These are phyloP conservation scores for Proterorhinus semilunaris DNA, from an alignment of 2,113 vertebrate species.

Conservation along the genomic window DNA sequence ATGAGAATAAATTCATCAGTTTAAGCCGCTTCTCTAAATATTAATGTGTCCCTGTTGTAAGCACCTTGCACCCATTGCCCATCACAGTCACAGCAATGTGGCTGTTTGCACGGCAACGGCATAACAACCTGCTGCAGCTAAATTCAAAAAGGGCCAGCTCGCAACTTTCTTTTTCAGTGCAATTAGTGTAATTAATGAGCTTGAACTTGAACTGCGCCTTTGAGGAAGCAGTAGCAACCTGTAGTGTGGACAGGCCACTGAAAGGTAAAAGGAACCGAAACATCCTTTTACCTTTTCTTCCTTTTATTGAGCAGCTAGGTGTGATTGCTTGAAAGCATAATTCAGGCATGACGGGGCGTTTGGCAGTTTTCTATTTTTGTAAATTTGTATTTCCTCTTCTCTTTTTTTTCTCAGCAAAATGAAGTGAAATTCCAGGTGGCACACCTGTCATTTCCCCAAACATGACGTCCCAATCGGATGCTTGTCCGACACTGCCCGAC, in stretches of 20 bases:
- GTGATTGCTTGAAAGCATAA: background rate
- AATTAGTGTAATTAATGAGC: background rate
- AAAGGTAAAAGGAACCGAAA: constrained; percentile 4
- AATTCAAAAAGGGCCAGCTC: background rate
- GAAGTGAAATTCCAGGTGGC: constrained; percentile 8
- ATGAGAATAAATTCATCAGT: too few relatives aligned
- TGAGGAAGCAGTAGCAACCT: background rate
- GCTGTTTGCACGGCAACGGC: too few relatives aligned
- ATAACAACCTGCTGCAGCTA: too few relatives aligned
- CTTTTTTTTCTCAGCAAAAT: constrained; percentile 34
- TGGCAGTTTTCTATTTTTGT: background rate
- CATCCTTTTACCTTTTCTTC: background rate
- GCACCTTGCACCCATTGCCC: too few relatives aligned
- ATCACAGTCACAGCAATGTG: too few relatives aligned
- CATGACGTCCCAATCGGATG: constrained; percentile 68
- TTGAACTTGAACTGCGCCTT: background rate
- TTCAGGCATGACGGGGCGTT: background rate
- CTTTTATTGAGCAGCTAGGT: too few relatives aligned
- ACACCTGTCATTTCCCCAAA: constrained; percentile 9
- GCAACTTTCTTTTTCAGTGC: constrained; percentile 34
- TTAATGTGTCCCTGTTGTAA: too few relatives aligned
- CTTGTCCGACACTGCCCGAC: constrained; percentile 58
- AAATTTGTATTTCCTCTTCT: background rate
- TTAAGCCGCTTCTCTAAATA: too few relatives aligned
- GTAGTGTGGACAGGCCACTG: background rate